Evolutionary conservation across 2,888 invertebrate genomes (phyloP).

Genomic region (Hybos culiciformis): DNA sequence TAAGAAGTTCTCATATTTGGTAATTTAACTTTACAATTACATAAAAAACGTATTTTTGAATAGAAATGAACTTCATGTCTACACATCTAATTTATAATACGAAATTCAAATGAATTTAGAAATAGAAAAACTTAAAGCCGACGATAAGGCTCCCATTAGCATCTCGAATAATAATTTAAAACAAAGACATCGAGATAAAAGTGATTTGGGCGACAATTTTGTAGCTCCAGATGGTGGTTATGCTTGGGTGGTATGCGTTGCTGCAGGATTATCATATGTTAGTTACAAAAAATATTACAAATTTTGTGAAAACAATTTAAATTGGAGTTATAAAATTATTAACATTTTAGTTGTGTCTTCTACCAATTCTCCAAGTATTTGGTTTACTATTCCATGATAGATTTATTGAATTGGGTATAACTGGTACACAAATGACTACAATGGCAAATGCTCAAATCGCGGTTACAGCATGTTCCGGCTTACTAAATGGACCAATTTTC

Average conservation of each 20-base stretch:
- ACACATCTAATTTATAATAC: no score
- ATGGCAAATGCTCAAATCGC: conserved; percentile 60
- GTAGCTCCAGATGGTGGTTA: conserved; percentile 63
- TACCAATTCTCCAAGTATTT: conserved; percentile 57
- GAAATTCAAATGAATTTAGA: no score
- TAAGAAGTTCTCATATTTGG: no score
- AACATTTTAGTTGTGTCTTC: conserved; percentile 44
- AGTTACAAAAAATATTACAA: conserved; percentile 27
- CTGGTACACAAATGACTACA: conserved; percentile 51
- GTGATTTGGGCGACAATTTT: conserved; percentile 39
- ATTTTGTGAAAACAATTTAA: background rate
- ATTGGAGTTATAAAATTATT: background rate
- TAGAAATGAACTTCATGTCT: no score
- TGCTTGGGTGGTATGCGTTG: conserved; percentile 57
- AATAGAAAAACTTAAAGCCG: no score
- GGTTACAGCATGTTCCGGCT: conserved; percentile 55
- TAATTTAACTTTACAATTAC: no score
- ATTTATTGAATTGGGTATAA: conserved; percentile 44
- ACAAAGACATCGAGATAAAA: conserved; percentile 34
- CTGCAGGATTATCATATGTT: conserved; percentile 59
- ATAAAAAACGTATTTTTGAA: no score
- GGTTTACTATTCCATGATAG: conserved; percentile 54
- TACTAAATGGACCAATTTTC: conserved; percentile 58
- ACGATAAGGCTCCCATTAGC: no score
- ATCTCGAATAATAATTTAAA: no score